Conservation (phyloP, 2,797 vertebrate species). For the Sandelia bainsii region DNA sequence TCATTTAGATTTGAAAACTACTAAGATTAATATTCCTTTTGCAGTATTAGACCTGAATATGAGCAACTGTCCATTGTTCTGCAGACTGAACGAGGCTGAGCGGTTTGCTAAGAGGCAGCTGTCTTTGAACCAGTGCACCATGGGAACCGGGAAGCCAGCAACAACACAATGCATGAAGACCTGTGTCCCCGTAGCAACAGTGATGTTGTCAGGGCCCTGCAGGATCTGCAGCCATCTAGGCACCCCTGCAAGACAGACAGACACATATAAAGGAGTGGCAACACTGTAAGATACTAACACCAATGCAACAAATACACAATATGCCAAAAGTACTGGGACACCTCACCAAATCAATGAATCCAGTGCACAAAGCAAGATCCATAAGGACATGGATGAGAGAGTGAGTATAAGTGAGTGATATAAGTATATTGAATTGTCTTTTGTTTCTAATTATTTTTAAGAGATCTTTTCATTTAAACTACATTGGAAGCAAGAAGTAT, state of each 20-base stretch:
- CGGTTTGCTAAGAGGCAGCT: conserved; percentile 71
- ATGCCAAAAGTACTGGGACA: too few species aligned
- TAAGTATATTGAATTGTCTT: too few species aligned
- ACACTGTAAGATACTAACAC: not conserved
- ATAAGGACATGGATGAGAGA: too few species aligned
- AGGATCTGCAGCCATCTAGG: conserved; percentile 72
- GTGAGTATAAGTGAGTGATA: too few species aligned
- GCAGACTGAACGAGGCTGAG: conserved; percentile 73
- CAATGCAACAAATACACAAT: not conserved
- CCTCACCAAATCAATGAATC: too few species aligned
- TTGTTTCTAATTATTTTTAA: too few species aligned
- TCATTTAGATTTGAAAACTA: not conserved
- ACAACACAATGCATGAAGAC: conserved; percentile 80
- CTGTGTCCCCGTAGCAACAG: conserved; percentile 76
- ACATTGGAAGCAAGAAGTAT: too few species aligned
- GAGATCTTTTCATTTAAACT: too few species aligned
- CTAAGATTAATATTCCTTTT: conserved; percentile 52
- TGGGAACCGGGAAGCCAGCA: conserved; percentile 80
- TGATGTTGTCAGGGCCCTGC: conserved; percentile 82
- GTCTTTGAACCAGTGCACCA: conserved; percentile 87
- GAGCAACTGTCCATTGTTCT: conserved; percentile 84
- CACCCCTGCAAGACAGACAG: conserved; percentile 55
- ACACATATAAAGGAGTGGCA: not conserved
- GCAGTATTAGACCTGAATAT: conserved; percentile 77
- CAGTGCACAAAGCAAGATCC: too few species aligned